A percentile compares a stretch with the other conserved stretches of the same genome.
Evolutionary conservation across 2,797 vertebrate species (phyloP).

Genomic region (Typhlichthys subterraneus): DNA sequence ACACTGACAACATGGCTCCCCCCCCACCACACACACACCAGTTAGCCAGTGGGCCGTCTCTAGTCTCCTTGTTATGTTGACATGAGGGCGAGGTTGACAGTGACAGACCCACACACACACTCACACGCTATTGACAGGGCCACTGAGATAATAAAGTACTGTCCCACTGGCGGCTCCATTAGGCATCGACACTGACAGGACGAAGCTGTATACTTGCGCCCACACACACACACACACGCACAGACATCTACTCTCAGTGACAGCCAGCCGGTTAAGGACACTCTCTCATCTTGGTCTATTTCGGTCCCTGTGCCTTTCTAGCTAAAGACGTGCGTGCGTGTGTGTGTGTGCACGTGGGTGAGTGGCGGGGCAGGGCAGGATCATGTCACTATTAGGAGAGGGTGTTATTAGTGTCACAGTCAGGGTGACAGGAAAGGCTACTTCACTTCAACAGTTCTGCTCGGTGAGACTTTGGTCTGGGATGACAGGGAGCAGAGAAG

Average conservation of each 20-base stretch:
- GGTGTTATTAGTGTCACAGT: constrained; percentile 75
- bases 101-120: constrained; percentile 27
- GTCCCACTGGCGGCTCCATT: constrained; percentile 79
- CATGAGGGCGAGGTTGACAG: constrained; percentile 63
- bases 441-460: constrained; percentile 63
- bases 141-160: constrained; percentile 81
- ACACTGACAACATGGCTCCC: not conserved
- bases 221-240: constrained; percentile 8
- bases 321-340: constrained; percentile 27
- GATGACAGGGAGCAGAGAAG: constrained; percentile 49
- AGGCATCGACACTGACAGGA: constrained; percentile 79
- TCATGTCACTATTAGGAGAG: constrained; percentile 72
- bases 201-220: constrained; percentile 44
- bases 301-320: constrained; percentile 67
- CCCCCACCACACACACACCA: constrained; percentile 11
- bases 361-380: constrained; percentile 45
- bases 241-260: constrained; percentile 65
- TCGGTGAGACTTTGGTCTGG: constrained; percentile 63
- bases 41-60: constrained; percentile 18
- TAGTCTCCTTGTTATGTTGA: constrained; percentile 71
- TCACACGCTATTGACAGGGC: constrained; percentile 75
- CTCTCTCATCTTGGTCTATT: constrained; percentile 69
- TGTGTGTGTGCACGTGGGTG: not conserved
- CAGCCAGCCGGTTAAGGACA: constrained; percentile 73
- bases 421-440: constrained; percentile 67